Percentiles rank a stretch among this genome's conserved stretches.
Conservation (phyloP, 1,140 invertebrate species). For the Riptortus pedestris region DNA sequence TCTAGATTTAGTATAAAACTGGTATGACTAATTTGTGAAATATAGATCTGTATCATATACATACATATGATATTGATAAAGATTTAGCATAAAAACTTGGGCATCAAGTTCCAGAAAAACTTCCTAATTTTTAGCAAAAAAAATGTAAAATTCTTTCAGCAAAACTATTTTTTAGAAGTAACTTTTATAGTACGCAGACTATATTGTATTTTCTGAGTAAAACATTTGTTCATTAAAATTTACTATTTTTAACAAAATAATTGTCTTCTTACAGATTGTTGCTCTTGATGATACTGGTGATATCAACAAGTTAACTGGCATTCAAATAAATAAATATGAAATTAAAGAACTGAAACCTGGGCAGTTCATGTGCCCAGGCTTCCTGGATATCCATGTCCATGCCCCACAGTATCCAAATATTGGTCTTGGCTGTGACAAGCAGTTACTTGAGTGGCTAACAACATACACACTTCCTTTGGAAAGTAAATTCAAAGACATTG, state of each 20-base stretch:
- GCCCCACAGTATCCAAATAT: conserved; percentile 76
- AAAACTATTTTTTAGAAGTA: background rate
- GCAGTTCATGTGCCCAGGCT: conserved; percentile 49
- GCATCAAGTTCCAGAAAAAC: no score
- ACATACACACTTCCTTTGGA: conserved; percentile 82
- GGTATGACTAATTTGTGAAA: no score
- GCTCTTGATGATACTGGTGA: background rate
- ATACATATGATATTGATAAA: no score
- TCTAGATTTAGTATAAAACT: no score
- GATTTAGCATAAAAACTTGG: no score
- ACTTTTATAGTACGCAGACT: background rate
- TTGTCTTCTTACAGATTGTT: background rate
- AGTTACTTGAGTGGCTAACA: conserved; percentile 71
- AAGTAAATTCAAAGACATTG: conserved; percentile 52
- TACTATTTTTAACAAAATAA: background rate
- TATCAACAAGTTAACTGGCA: background rate
- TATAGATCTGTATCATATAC: no score
- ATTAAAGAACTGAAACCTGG: conserved; percentile 15
- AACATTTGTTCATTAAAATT: background rate
- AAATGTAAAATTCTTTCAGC: background rate
- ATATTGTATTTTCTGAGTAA: background rate
- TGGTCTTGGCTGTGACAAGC: conserved; percentile 67
- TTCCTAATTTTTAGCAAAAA: no score
- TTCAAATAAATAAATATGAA: background rate
- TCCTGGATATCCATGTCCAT: conserved; percentile 82